Evolutionary conservation across 2,113 vertebrate species (phyloP).

Genomic region (Chaetodon auriga): DNA sequence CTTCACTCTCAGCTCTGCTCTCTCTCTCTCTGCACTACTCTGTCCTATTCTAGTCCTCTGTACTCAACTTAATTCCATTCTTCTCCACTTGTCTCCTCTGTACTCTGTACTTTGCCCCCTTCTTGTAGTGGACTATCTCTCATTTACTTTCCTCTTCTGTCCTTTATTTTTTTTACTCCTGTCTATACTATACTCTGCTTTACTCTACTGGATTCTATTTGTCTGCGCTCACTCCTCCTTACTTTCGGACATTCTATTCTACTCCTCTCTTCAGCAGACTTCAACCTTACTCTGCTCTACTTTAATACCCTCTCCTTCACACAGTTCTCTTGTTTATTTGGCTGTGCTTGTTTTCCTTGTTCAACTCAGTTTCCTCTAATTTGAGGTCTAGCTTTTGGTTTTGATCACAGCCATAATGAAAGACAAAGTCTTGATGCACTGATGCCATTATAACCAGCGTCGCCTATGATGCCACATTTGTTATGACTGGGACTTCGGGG

Average conservation of each 20-base stretch:
- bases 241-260: background rate
- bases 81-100: background rate
- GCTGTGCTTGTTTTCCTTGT: slow-evolving; percentile 54
- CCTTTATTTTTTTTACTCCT: background rate
- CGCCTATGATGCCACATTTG: slow-evolving; percentile 63
- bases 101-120: no score
- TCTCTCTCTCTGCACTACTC: background rate
- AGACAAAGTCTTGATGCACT: slow-evolving; percentile 59
- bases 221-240: background rate
- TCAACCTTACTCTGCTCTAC: background rate
- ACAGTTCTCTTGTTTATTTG: slow-evolving; percentile 48
- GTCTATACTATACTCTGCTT: background rate
- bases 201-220: no score
- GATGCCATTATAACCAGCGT: slow-evolving; percentile 65
- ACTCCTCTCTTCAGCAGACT: background rate
- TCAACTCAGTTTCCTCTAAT: slow-evolving; percentile 60
- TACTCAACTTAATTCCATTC: background rate
- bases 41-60: background rate
- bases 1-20: background rate
- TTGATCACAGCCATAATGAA: slow-evolving; percentile 66
- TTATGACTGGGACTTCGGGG: slow-evolving; percentile 61
- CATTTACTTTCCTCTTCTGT: background rate
- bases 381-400: slow-evolving; percentile 60
- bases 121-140: no score
- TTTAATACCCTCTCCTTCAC: slow-evolving; percentile 30